These are phyloP conservation scores for Lasioglossum pauxillum DNA, from an alignment of 2,888 invertebrate species.

Conservation along the genomic window DNA sequence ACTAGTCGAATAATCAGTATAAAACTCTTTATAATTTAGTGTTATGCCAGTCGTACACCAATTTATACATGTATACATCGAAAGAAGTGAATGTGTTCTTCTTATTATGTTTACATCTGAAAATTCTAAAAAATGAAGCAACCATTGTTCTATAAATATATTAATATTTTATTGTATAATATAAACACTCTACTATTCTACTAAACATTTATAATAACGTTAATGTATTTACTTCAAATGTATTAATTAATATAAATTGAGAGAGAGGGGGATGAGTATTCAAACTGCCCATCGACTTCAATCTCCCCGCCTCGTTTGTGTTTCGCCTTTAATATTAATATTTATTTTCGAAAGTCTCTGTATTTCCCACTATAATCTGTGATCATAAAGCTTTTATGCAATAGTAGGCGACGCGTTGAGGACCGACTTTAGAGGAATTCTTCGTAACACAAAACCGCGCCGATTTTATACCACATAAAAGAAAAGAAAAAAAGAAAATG, in stretches of 20 bases:
- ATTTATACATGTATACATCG: no score
- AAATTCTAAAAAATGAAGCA: neutral
- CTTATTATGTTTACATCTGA: neutral
- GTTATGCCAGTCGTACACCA: no score
- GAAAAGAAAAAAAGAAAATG: constrained; percentile 19
- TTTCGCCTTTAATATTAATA: neutral
- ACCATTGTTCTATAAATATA: neutral
- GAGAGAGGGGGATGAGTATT: neutral
- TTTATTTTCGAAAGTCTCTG: neutral
- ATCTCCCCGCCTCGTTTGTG: neutral
- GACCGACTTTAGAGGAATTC: constrained; percentile 27
- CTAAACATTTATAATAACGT: neutral
- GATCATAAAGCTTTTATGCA: constrained; percentile 25
- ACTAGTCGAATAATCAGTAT: no score
- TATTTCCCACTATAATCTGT: neutral
- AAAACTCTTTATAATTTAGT: no score
- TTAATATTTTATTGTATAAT: neutral
- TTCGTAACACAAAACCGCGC: constrained; percentile 24
- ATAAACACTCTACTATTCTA: neutral
- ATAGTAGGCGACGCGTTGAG: constrained; percentile 25
- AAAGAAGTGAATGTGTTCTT: no score
- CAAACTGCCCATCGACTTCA: neutral
- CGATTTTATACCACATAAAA: constrained; percentile 22
- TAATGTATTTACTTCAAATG: neutral
- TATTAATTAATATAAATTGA: neutral